phyloP scores from a whole-genome alignment of 2,113 vertebrate genomes.

The Cercocebus atys region DNA sequence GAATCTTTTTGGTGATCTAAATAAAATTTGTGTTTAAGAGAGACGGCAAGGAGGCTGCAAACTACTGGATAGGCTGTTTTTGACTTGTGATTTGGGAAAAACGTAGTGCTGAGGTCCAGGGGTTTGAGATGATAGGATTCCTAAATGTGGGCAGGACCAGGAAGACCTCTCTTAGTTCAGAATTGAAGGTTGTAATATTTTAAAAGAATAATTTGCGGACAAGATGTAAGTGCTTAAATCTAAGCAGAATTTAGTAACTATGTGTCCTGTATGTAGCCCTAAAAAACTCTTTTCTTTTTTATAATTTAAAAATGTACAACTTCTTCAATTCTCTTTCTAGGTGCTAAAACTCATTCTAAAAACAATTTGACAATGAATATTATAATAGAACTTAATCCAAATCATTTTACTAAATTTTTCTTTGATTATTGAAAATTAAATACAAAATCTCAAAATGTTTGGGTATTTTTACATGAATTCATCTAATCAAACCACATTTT shows the following conservation, averaged over 20 bases:
- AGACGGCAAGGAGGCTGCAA: background rate
- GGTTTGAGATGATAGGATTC: background rate
- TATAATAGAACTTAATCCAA: background rate
- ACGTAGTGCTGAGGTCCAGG: background rate
- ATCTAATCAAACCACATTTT: background rate
- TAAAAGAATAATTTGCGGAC: background rate
- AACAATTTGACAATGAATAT: background rate
- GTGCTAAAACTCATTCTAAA: background rate
- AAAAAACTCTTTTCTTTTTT: background rate
- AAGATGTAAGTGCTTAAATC: background rate
- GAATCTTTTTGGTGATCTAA: slow-evolving; percentile 24
- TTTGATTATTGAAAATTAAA: background rate
- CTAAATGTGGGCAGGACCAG: background rate
- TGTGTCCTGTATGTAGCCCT: background rate
- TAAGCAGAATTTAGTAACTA: background rate
- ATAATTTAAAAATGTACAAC: background rate
- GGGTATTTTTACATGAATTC: background rate
- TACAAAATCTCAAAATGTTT: background rate
- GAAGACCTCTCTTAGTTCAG: background rate
- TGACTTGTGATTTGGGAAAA: background rate
- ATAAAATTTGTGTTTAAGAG: background rate
- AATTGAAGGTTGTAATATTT: background rate
- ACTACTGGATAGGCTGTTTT: background rate
- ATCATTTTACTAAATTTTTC: background rate
- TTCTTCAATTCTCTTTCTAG: background rate